Percentiles rank a stretch among this genome's conserved stretches.
phyloP scores from a whole-genome alignment of 92 coral and sea anemone genomes.

The Muricea muricata region DNA sequence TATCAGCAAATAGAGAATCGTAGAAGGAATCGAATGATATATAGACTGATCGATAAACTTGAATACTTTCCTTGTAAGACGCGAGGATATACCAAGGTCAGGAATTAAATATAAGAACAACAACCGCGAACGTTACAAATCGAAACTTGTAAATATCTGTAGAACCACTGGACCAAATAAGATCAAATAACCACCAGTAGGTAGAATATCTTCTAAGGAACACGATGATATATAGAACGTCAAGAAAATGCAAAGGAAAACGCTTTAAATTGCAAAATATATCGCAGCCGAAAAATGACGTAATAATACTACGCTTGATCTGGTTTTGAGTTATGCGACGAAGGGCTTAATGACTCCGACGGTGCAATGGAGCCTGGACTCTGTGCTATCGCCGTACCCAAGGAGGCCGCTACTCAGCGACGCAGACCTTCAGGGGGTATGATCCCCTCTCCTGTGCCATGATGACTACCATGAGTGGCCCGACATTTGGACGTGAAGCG shows the following conservation, averaged over 20 bases:
- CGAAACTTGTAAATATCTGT: not conserved
- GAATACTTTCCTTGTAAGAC: too few species aligned
- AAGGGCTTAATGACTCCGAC: not conserved
- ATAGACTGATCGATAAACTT: too few species aligned
- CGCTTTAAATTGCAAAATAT: too few species aligned
- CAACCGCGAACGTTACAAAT: not conserved
- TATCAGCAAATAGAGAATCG: too few species aligned
- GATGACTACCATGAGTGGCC: constrained; percentile 11
- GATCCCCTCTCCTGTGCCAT: not conserved
- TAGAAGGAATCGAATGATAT: too few species aligned
- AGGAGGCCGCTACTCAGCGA: not conserved
- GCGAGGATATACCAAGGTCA: too few species aligned
- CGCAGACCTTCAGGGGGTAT: not conserved
- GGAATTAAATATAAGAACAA: not conserved
- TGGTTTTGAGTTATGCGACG: not conserved
- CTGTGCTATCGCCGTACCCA: not conserved
- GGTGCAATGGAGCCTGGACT: not conserved
- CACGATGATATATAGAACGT: not conserved
- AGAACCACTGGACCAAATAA: not conserved
- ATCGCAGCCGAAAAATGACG: too few species aligned
- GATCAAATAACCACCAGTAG: not conserved
- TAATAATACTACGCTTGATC: too few species aligned
- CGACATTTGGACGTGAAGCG: not conserved
- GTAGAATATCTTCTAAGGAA: not conserved
- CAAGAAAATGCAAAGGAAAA: too few species aligned